Conservation (phyloP, 2,797 vertebrate genomes). For the Podarcis lilfordi region DNA sequence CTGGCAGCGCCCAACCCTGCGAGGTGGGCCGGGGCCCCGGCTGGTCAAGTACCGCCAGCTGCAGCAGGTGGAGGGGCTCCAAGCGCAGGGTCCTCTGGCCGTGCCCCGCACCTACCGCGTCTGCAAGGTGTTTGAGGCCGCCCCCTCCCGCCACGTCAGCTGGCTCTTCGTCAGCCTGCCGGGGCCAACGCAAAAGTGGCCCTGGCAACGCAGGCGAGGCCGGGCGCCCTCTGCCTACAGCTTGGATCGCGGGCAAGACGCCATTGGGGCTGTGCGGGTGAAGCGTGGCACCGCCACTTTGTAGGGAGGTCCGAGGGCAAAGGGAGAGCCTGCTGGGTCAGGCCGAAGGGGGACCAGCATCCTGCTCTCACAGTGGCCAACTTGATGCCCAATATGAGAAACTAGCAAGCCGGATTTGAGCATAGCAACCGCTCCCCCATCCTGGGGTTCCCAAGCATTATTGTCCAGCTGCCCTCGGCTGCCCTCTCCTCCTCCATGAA, state of each 20-base stretch:
- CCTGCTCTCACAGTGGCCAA: no score
- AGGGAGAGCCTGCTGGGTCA: no score
- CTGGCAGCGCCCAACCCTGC: background rate
- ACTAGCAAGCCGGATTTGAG: no score
- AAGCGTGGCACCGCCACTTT: background rate
- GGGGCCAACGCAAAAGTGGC: background rate
- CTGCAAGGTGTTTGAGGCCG: background rate
- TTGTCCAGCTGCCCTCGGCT: no score
- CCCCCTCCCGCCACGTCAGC: background rate
- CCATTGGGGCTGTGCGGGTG: background rate
- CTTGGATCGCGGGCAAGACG: background rate
- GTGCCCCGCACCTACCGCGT: background rate
- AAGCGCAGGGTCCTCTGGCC: background rate
- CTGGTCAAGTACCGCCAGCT: background rate
- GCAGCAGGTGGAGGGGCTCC: fast-evolving
- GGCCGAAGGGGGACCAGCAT: no score
- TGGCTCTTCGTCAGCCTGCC: conserved; percentile 24
- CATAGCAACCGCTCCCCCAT: no score
- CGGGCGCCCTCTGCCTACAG: background rate
- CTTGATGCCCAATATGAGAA: no score
- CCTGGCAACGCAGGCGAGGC: background rate
- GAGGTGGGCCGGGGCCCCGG: background rate
- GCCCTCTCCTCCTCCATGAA: no score
- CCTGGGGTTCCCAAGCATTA: background rate
- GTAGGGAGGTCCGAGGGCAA: background rate